A percentile compares a stretch with the other conserved stretches of the same genome.
These are phyloP conservation scores for Trichonephila clavata DNA, from an alignment of 1,140 invertebrate genomes.

Conservation along the genomic window DNA sequence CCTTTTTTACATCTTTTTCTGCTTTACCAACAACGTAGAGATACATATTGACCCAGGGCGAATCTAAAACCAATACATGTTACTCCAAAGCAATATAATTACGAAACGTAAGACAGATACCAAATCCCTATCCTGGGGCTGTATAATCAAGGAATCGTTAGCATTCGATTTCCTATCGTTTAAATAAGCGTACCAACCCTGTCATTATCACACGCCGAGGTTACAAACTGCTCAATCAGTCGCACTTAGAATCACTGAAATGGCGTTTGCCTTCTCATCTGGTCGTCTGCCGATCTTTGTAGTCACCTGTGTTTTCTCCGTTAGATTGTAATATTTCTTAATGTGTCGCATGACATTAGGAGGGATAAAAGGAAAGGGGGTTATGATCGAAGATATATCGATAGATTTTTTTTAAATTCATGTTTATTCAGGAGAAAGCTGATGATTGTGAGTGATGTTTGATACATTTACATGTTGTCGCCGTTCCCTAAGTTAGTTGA, in stretches of 20 bases:
- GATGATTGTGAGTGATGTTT: neutral
- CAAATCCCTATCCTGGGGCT: slow-evolving; percentile 40
- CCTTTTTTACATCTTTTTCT: slow-evolving; percentile 3
- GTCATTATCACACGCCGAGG: slow-evolving; percentile 66
- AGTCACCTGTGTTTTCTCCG: slow-evolving; percentile 8
- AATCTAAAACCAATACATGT: slow-evolving; percentile 36
- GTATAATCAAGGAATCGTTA: slow-evolving; percentile 73
- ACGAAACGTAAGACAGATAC: neutral
- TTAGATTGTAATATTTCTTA: slow-evolving; percentile 45
- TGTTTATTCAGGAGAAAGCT: neutral
- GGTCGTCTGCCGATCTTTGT: slow-evolving; percentile 17
- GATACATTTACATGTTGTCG: no score
- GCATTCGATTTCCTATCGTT: slow-evolving; percentile 56
- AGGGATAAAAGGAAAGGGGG: neutral
- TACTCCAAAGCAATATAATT: slow-evolving; percentile 21
- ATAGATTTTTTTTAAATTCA: neutral
- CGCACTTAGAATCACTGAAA: slow-evolving; percentile 64
- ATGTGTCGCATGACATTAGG: slow-evolving; percentile 54
- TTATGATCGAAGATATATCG: neutral
- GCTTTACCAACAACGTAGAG: neutral
- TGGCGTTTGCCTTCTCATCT: slow-evolving; percentile 45
- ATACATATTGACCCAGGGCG: neutral
- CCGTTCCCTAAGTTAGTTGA: no score
- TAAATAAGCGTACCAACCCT: slow-evolving; percentile 55
- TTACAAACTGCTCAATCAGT: slow-evolving; percentile 61